Evolutionary conservation across 2,113 vertebrate species (phyloP), one percentile per base, ranked within the genome.

Genomic region (Falco punctatus): DNA sequence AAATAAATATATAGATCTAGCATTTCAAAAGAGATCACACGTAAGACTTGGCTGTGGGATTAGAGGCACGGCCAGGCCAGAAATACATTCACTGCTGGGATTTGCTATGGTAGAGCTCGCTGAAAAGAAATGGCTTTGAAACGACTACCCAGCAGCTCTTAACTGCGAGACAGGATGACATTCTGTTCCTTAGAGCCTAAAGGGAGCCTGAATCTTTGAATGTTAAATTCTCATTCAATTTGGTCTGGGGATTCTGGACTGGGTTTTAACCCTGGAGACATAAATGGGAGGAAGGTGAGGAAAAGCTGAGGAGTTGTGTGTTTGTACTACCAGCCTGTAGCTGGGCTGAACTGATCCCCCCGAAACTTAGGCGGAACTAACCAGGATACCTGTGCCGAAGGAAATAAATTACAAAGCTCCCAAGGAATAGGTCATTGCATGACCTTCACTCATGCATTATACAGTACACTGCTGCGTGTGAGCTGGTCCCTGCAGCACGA

Each of bases 71-170:
- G 67, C 54, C 89, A 61, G 92, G 86, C 97, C 92, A 95, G 97
- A 94, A 96, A 92, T 95, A 95, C 91, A 88, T 95, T 97, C 91
- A 73, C 89, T 95, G 91, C 92, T 95, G 94, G 94, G 95, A 97
- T 97, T 96, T 96, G 97, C 96, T 95, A 95, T 91, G 95, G 94
- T 95, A 94, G 89, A 92, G 87, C 95, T 91, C 2, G 6, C 86
- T 95, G 91, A 96, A 96, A 97, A 97, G 95, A 97, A 95, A 96
- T 91, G 94, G 96, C 93, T 97, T 97, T 97, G 95, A 97, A 94
- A 96, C 4, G n/a, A 96, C 94, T 95, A 96, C 84, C 93, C 94
- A 92, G 94, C 91, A 95, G 94, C 97, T 96, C 96, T 94, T 96
- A 97, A 91, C 91, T 94, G 46, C 2, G 2, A 97, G 94, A 92